Conservation (phyloP, 2,888 invertebrate species). For the Gryllus longicercus region DNA sequence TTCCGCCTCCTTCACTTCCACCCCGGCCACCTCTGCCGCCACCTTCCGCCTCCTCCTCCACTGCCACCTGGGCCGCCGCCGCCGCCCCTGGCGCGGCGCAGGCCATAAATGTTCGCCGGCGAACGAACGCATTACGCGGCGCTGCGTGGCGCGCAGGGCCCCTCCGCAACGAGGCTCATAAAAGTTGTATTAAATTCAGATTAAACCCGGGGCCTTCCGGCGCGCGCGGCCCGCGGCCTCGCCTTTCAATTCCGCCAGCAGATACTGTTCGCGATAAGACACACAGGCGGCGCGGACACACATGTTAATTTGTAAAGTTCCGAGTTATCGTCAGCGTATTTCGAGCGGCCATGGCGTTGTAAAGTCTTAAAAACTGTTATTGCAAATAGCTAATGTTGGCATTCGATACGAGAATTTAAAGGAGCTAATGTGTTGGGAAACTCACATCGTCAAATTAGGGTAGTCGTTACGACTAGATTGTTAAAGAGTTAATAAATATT, state of each 20-base stretch:
- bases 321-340: no score
- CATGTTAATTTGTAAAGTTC: not conserved
- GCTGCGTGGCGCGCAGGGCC: not conserved
- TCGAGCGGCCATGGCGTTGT: no score
- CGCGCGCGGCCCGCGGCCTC: not conserved
- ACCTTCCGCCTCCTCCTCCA: not conserved
- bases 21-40: no score
- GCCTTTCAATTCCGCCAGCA: not conserved
- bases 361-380: no score
- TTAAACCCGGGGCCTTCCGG: not conserved
- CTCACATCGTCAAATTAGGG: no score
- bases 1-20: no score
- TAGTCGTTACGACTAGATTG: no score
- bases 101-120: not conserved
- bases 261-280: not conserved
- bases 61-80: not conserved
- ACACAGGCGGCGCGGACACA: not conserved
- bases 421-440: no score
- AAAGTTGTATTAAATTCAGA: constrained; percentile 17
- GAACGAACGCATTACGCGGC: not conserved
- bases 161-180: not conserved
- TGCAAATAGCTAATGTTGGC: no score
- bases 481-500: no score
- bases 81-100: not conserved
- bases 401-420: no score